These are phyloP conservation scores for Erpobdella octoculata DNA, from an alignment of 2,888 invertebrate genomes.

Conservation along the genomic window DNA sequence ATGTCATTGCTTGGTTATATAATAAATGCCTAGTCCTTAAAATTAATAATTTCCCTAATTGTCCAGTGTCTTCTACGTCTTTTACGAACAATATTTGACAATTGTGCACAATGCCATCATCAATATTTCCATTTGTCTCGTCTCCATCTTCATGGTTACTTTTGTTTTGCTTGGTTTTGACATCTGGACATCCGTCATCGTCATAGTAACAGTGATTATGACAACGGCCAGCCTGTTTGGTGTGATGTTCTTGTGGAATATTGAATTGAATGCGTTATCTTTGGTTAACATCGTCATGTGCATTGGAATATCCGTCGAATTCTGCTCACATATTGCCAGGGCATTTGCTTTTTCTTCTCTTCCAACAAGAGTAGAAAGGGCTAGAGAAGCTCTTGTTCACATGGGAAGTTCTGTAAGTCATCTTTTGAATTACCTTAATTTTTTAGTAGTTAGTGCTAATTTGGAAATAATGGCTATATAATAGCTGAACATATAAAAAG, in stretches of 20 bases:
- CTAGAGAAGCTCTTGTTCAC: slow-evolving; percentile 74
- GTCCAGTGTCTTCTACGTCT: slow-evolving; percentile 78
- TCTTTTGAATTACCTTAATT: neutral
- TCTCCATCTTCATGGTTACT: slow-evolving; percentile 87
- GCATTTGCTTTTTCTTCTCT: slow-evolving; percentile 74
- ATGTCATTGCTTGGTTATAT: too few species aligned
- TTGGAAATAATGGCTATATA: neutral
- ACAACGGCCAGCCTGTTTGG: slow-evolving; percentile 76
- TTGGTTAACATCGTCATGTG: slow-evolving; percentile 94
- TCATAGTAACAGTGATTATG: slow-evolving; percentile 67
- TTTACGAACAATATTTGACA: slow-evolving; percentile 84
- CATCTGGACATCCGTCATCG: slow-evolving; percentile 67
- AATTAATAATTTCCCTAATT: neutral
- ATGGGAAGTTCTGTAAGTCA: slow-evolving; percentile 86
- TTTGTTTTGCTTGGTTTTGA: slow-evolving; percentile 77
- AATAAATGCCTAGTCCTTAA: neutral
- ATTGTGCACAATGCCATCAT: slow-evolving; percentile 76
- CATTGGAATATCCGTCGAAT: slow-evolving; percentile 94
- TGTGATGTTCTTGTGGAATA: slow-evolving; percentile 82
- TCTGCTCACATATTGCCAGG: slow-evolving; percentile 92
- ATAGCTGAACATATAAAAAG: neutral
- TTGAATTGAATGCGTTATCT: slow-evolving; percentile 86
- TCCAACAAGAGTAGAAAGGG: slow-evolving; percentile 65
- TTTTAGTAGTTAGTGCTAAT: neutral
- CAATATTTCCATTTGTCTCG: slow-evolving; percentile 77